Base-by-base conservation (phyloP, 2,113 vertebrate genomes). In the Smithornis capensis region DNA sequence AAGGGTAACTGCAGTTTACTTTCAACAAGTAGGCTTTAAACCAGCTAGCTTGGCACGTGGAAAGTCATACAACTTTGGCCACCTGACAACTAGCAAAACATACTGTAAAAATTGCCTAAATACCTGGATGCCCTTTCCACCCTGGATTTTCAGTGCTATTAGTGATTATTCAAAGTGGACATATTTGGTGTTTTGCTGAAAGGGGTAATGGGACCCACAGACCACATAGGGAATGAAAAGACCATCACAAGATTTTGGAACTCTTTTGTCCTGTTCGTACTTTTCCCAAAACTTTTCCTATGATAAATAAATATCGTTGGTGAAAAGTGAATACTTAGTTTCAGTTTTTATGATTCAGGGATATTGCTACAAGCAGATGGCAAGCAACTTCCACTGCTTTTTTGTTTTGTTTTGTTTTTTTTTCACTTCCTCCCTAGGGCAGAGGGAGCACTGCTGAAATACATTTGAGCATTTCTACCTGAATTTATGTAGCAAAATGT, bases 331-430 rank as follows among this genome's bases (percentile, higher is more conserved):
- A 60, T 25, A 53, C 27, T 76, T 82, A 8, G n/a, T 23, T 11
- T 65, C 40, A 27, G 28, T 37, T 90, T 73, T 94, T 90, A 77
- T 76, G 92, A 94, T 92, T 83, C 75, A 74, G 50, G 22, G 12
- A 85, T 79, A 53, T 49, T 73, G n/a, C n/a, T 53, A 37, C 37
- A 67, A 91, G 82, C 79, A 90, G 85, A 94, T 95, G 88, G 90
- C 25, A 90, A 82, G 49, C n/a, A 69, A 78, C 49, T 83, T 82
- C 70, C 47, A n/a, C 10, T 18, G 23, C 2, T 27, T 55, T 57
- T 55, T 49, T n/a, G 56, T 53, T 57, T 52, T 63, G 56, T 59
- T 56, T 64, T 35, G 44, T 18, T 10, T n/a, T 53, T 50, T 53
- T 49, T 4, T 1, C 4, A 10, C 31, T 56, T 65, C 15, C 25